A percentile compares a stretch with the other conserved stretches of the same genome.
Conservation (phyloP, 2,888 invertebrate genomes). For the Ditylenchus weischeri region DNA sequence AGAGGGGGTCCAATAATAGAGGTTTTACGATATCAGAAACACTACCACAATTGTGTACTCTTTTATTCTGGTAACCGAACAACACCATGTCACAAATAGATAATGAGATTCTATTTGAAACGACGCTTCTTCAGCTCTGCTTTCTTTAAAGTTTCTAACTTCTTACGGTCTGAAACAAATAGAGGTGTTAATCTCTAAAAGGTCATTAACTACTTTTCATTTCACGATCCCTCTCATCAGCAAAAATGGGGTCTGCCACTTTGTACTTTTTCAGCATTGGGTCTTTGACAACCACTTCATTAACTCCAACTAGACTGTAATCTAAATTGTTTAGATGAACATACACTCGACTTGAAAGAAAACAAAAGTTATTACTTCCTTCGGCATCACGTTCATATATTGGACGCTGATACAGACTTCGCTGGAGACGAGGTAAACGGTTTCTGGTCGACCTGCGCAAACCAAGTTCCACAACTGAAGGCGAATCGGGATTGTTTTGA, state of each 20-base stretch:
- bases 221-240: constrained; percentile 13
- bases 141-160: background rate
- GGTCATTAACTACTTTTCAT: constrained; percentile 12
- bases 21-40: no score
- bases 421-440: constrained; percentile 18
- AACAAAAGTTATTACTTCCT: constrained; percentile 19
- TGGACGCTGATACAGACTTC: constrained; percentile 13
- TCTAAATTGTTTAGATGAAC: no score
- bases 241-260: constrained; percentile 2
- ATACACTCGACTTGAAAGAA: no score
- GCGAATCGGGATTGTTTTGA: constrained; percentile 18
- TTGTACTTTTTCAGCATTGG: constrained; percentile 11
- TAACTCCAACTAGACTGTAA: no score
- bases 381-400: constrained; percentile 18
- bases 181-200: no score
- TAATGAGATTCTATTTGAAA: no score
- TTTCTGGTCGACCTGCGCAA: constrained; percentile 21
- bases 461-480: constrained; percentile 19
- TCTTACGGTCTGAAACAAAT: no score
- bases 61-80: no score
- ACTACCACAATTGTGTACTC: no score
- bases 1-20: no score
- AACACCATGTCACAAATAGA: no score
- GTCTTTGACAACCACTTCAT: constrained; percentile 2
- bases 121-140: background rate